Conservation (phyloP, 2,888 invertebrate genomes). For the Cryptus armator region DNA sequence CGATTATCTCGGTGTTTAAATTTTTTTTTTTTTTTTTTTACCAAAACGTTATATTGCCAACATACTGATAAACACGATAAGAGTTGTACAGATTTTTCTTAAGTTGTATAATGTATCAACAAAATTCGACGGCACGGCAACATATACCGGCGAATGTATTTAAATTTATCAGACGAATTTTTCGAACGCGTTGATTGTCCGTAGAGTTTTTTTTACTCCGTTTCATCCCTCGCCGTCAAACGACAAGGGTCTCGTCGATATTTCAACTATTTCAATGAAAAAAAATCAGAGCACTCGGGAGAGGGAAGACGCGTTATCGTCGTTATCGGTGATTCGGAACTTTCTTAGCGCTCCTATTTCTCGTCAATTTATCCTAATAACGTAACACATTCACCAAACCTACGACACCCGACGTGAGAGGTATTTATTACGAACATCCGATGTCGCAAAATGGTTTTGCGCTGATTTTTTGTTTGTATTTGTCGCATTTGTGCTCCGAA, state of each 20-base stretch:
- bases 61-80: conserved; percentile 58
- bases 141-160: conserved; percentile 42
- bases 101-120: conserved; percentile 35
- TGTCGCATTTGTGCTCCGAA: conserved; percentile 30
- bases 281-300: conserved; percentile 19
- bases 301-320: conserved; percentile 32
- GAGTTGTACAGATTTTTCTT: conserved; percentile 42
- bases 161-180: not conserved
- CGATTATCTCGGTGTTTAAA: not conserved
- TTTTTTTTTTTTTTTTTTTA: conserved; percentile 37
- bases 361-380: conserved; percentile 44
- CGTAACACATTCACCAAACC: conserved; percentile 2
- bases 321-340: conserved; percentile 28
- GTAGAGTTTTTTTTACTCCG: conserved; percentile 38
- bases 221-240: not conserved
- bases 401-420: conserved; percentile 12
- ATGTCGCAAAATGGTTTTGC: not conserved
- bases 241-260: conserved; percentile 6
- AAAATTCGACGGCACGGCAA: conserved; percentile 40
- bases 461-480: not conserved
- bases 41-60: conserved; percentile 61
- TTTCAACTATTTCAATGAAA: not conserved
- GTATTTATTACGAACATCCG: not conserved
- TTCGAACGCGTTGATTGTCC: conserved; percentile 48
- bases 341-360: conserved; percentile 22